Conservation (phyloP, 2,113 vertebrate genomes). For the Lipotes vexillifer region DNA sequence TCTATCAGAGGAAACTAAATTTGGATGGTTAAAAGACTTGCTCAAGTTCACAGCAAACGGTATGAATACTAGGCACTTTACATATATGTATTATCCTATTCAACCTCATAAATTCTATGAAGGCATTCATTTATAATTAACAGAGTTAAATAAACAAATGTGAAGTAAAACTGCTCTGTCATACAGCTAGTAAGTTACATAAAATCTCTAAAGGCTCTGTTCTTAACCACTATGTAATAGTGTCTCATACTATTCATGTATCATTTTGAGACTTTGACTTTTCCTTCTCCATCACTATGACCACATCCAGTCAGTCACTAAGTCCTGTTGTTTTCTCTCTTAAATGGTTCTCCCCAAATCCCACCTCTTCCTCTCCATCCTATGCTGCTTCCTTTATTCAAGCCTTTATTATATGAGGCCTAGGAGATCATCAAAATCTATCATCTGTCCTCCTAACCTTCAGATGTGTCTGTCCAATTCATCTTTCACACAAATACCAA, state of each 20-base stretch:
- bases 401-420: not conserved
- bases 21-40: slow-evolving; percentile 19
- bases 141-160: not conserved
- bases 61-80: not conserved
- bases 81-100: not conserved
- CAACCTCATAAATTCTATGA: not conserved
- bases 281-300: not conserved
- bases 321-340: not conserved
- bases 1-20: not conserved
- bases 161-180: not conserved
- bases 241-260: not conserved
- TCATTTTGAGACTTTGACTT: not conserved
- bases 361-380: not conserved
- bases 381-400: not conserved
- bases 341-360: not conserved
- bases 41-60: not conserved
- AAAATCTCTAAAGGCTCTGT: not conserved
- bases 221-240: not conserved
- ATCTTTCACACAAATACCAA: not conserved
- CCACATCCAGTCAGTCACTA: not conserved
- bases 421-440: not conserved
- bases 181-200: not conserved
- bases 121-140: slow-evolving; percentile 14
- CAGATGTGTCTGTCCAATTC: not conserved
- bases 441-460: not conserved